Evolutionary conservation across 2,113 vertebrate genomes (phyloP), one percentile per base, ranked within the genome.

Genomic region (Halcyon malimbica): DNA sequence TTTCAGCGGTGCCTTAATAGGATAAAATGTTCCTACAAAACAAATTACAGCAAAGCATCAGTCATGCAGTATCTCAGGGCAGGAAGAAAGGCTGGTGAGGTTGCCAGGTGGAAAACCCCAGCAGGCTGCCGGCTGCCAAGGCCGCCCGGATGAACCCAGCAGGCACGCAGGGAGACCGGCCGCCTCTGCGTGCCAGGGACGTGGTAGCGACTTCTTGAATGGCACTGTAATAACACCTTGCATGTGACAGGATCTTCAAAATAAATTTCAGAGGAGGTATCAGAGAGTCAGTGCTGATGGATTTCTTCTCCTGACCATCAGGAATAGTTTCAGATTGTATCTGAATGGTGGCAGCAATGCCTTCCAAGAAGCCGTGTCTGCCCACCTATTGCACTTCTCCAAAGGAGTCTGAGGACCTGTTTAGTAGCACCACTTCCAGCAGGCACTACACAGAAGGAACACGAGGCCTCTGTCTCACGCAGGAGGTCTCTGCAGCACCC

Each of bases 1-100:
- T 83, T 81, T 46, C 77, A 76, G 50, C 69, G 62, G 75, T 71
- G 46, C 92, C 90, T 87, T 83, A 89, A 70, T 68, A 91, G 83
- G 53, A 83, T 63, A 90, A 90, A 94, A 95, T 7, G 12, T 75
- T 85, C 82, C 86, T 83, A 39, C 64, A 77, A 64, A 77, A 77
- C 46, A 73, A 1, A 12, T 60, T 16, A 57, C 46, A 69, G 90
- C 79, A 62, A 53, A 93, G 85, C 59, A 70, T 19, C 64, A 19
- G 35, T 24, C 64, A 85, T 31, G 65, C 9, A 5, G 2, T 16
- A 16, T 20, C 56, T 75, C 2, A 26, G 41, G 60, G 82, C 8
- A 54, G 70, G 75, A 44, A 23, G 31, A 0, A 1, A 64, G 59
- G 68, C 15, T 13, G 59, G 56, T 67, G 64, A 7, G 48, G 56